Conservation (phyloP, 2,797 vertebrate species). For the Thamnophis elegans region DNA sequence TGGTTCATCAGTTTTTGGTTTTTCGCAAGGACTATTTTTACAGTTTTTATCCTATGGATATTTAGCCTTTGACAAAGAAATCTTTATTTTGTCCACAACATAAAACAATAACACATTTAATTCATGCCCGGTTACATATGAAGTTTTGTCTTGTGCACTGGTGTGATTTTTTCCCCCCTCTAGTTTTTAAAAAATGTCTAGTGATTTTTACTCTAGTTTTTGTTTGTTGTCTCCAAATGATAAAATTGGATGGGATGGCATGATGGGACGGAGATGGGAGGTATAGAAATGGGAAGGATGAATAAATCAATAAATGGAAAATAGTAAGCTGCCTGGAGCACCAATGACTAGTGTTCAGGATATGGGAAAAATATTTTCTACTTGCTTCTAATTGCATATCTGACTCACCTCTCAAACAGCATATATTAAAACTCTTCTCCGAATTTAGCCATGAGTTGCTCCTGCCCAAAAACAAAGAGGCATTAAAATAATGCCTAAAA, state of each 20-base stretch:
- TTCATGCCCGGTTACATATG: not conserved
- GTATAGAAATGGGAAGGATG: not conserved
- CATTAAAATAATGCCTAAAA: not conserved
- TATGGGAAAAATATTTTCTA: not conserved
- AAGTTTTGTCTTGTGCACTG: not conserved
- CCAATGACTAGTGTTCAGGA: not conserved
- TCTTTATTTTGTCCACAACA: not conserved
- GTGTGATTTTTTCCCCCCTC: not conserved
- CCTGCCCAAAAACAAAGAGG: not conserved
- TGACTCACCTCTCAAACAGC: not conserved
- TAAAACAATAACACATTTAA: not conserved
- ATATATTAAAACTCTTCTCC: not conserved
- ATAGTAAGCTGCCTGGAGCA: not conserved
- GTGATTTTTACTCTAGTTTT: not conserved
- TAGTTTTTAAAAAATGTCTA: not conserved
- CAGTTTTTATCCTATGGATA: not conserved
- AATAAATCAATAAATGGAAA: not conserved
- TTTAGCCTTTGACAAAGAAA: not conserved
- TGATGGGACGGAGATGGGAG: not conserved
- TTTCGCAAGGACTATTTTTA: not conserved
- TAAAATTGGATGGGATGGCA: not conserved
- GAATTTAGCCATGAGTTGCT: not conserved
- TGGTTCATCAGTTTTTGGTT: not conserved
- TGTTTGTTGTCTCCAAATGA: not conserved
- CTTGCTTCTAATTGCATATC: not conserved